Conservation (phyloP, 2,797 vertebrate genomes). For the Antennarius maculatus region DNA sequence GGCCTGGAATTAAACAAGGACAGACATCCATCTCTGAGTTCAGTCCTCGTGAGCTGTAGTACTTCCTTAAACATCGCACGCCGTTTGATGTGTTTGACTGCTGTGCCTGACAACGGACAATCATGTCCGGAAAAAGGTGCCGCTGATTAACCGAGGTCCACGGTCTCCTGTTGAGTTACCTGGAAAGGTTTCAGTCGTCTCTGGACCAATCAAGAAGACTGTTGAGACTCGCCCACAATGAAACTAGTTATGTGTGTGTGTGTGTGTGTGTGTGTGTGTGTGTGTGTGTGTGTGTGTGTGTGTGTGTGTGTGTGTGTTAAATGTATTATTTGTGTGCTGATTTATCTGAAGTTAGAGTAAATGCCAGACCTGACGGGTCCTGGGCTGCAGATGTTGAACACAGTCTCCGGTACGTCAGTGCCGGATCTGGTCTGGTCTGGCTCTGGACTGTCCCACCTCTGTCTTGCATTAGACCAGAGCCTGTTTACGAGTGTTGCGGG, state of each 20-base stretch:
- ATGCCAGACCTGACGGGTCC: slow-evolving; percentile 47
- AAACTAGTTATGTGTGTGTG: too few relatives aligned
- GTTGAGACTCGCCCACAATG: slow-evolving; percentile 59
- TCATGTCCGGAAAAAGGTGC: slow-evolving; percentile 50
- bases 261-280: background rate
- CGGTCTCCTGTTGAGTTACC: slow-evolving; percentile 57
- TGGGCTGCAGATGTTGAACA: slow-evolving; percentile 31
- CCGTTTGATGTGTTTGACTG: slow-evolving; percentile 71
- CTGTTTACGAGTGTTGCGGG: slow-evolving; percentile 68
- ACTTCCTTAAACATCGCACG: slow-evolving; percentile 64
- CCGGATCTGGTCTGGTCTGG: slow-evolving; percentile 50
- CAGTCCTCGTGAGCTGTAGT: slow-evolving; percentile 59
- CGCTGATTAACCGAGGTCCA: slow-evolving; percentile 54
- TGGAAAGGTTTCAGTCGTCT: slow-evolving; percentile 64
- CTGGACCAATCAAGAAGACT: slow-evolving; percentile 55
- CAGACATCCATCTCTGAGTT: slow-evolving; percentile 70
- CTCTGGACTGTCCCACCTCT: slow-evolving; percentile 59
- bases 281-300: background rate
- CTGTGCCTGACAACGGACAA: slow-evolving; percentile 58
- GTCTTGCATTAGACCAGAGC: slow-evolving; percentile 72
- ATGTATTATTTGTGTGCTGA: slow-evolving; percentile 74
- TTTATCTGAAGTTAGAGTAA: slow-evolving; percentile 66
- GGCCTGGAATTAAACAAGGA: slow-evolving; percentile 76
- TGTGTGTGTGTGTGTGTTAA: slow-evolving; percentile 59
- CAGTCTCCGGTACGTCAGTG: slow-evolving; percentile 22